phyloP scores from a whole-genome alignment of 2,113 vertebrate species.

The Melozone crissalis region DNA sequence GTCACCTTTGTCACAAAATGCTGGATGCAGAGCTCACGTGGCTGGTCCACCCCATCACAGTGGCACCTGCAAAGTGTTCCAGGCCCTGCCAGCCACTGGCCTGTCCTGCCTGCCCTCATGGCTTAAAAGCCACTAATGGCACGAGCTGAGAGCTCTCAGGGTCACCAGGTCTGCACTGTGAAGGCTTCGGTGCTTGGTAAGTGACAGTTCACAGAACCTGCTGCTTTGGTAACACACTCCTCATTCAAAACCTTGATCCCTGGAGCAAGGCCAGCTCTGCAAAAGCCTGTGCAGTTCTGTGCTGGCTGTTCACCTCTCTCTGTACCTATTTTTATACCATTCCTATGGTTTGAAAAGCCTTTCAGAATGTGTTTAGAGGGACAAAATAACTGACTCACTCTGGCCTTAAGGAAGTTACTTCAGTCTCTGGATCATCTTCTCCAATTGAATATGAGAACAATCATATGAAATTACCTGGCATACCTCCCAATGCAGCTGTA shows the following conservation, averaged over 20 bases:
- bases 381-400: conserved; percentile 33
- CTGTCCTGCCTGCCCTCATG: background rate
- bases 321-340: background rate
- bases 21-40: background rate
- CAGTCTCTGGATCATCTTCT: conserved; percentile 30
- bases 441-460: background rate
- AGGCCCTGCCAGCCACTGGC: background rate
- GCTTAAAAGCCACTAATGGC: background rate
- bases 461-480: background rate
- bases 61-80: background rate
- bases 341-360: background rate
- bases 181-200: background rate
- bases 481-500: background rate
- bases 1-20: background rate
- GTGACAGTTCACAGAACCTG: background rate
- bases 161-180: background rate
- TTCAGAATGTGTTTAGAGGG: background rate
- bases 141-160: background rate
- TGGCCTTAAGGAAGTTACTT: conserved; percentile 41
- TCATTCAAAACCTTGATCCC: background rate
- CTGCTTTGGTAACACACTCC: background rate
- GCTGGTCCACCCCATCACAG: background rate
- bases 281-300: background rate
- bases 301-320: background rate
- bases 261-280: background rate